Conservation (phyloP, 1,140 invertebrate species). For the Monochamus saltuarius region DNA sequence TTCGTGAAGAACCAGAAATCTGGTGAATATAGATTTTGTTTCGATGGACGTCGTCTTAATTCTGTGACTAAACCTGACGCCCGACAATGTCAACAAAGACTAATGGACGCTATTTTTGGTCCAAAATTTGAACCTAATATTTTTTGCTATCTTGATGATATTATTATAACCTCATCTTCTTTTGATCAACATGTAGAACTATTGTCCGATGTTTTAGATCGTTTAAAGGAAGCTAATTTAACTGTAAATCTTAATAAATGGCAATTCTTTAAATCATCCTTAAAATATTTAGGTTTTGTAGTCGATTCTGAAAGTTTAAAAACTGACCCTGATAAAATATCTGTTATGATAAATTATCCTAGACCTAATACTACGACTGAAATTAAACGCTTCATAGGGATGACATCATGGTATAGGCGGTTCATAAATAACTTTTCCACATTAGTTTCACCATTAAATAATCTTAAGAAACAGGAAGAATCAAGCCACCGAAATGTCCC, state of each 20-base stretch:
- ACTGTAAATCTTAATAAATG: too few relatives aligned
- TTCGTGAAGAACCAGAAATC: too few relatives aligned
- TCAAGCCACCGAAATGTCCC: too few relatives aligned
- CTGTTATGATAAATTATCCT: slow-evolving; percentile 28
- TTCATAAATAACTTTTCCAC: slow-evolving; percentile 51
- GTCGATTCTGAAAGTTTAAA: slow-evolving; percentile 18
- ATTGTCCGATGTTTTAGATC: too few relatives aligned
- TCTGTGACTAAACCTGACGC: slow-evolving; percentile 1
- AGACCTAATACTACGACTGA: slow-evolving; percentile 29
- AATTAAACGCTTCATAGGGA: slow-evolving; percentile 48
- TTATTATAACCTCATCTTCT: too few relatives aligned
- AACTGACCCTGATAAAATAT: slow-evolving; percentile 14
- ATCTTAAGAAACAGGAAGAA: too few relatives aligned
- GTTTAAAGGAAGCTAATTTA: too few relatives aligned
- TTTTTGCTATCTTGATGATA: too few relatives aligned
- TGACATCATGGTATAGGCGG: slow-evolving; percentile 51
- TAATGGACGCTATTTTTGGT: too few relatives aligned
- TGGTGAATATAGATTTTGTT: too few relatives aligned
- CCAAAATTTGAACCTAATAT: too few relatives aligned
- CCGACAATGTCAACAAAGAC: neutral
- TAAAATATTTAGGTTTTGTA: slow-evolving; percentile 22
- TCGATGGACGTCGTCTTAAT: slow-evolving; percentile 5
- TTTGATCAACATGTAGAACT: too few relatives aligned
- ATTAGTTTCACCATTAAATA: slow-evolving; percentile 47
- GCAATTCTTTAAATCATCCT: slow-evolving; percentile 22